Base-by-base conservation (phyloP, 2,113 vertebrate genomes). In the Boleophthalmus pectinirostris region DNA sequence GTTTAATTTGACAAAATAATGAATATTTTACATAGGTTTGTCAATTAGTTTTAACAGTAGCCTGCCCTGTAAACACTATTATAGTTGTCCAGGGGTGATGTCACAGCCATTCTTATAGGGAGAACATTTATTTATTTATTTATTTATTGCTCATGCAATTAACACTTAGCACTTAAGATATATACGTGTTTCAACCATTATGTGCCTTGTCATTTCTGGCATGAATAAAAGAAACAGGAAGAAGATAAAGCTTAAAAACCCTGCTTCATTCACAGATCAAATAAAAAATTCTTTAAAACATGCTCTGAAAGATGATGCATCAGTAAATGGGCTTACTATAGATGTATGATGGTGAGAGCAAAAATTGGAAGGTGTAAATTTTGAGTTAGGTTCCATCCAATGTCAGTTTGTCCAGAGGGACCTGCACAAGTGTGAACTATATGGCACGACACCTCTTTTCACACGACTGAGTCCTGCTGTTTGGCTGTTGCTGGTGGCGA, bases 401-500 rank as follows among this genome's bases (percentile, higher is more conserved):
- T 83, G 76, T 77, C 68, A 72, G 49, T 53, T 68, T 66, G 87
- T 88, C 87, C 76, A 75, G 73, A 81, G 85, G 85, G 84, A 78
- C 56, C 81, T 77, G 15, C 70, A 70, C 38, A 82, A 72, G 82
- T 81, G 81, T 90, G 79, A 86, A 87, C 78, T 68, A 38, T 68
- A 64, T 16, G 58, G 60, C n/a, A 66, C 75, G 82, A 70, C 66
- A 80, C 70, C 57, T 66, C 38, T 65, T 49, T 74, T 84, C 75
- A 81, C 78, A 81, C 80, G 71, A 75, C 70, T 75, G 53, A 66
- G 74, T 74, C 80, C 80, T 68, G 85, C 85, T 90, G 88, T 80
- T 89, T 25, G n/a, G 72, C 58, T 51, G 38, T 80, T 80, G 91
- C 86, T 87, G 29, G 70, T 82, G 88, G 90, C 79, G 79, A 91